These are phyloP conservation scores for Larimichthys polyactis DNA, from an alignment of 2,113 vertebrate genomes.

Conservation along the genomic window DNA sequence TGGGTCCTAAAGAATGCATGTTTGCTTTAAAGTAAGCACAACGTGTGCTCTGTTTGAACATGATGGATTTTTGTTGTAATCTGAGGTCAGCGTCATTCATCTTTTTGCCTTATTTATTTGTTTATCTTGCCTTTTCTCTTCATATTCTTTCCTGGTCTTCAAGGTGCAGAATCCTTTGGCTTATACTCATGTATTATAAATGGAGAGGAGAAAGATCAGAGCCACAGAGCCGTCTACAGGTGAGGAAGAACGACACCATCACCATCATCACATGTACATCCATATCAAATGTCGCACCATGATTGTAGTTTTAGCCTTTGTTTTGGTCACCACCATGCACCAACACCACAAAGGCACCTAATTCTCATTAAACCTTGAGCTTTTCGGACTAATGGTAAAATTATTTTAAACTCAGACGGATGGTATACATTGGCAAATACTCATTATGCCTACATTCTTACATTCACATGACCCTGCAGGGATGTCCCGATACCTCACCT, in stretches of 20 bases:
- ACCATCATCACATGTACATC: neutral
- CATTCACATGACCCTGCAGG: too few relatives aligned
- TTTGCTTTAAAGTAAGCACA: conserved; percentile 11
- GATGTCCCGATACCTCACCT: too few relatives aligned
- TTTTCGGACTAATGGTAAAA: neutral
- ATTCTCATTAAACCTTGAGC: neutral
- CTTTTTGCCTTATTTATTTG: neutral
- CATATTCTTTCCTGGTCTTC: neutral
- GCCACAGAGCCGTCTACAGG: conserved; percentile 96
- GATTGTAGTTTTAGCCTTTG: neutral
- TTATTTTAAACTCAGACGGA: neutral
- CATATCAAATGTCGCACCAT: neutral
- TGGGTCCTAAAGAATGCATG: neutral
- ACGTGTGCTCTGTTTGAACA: neutral
- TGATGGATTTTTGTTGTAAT: neutral
- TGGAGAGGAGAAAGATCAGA: conserved; percentile 95
- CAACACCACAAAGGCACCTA: neutral
- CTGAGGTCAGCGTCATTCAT: neutral
- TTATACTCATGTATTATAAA: conserved; percentile 95
- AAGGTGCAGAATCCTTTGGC: conserved; percentile 97
- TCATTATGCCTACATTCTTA: too few relatives aligned
- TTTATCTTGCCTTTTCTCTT: neutral
- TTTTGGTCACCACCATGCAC: too few relatives aligned
- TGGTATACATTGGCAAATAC: too few relatives aligned
- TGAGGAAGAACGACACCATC: conserved; percentile 82